These are phyloP conservation scores for Melanostoma mellinum DNA, from an alignment of 2,888 invertebrate genomes.

Conservation along the genomic window DNA sequence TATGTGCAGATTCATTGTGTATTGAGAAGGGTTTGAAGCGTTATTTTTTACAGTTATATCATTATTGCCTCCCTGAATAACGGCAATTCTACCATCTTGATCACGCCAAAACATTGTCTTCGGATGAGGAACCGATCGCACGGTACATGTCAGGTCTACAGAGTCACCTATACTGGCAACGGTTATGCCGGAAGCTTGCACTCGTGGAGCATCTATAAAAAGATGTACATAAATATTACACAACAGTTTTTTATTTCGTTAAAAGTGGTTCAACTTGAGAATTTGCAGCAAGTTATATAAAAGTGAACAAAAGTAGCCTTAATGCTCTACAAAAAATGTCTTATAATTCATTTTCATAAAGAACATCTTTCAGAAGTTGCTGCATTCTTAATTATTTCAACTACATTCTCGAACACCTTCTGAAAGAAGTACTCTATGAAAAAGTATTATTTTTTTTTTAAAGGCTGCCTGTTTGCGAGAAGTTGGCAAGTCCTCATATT, in stretches of 20 bases:
- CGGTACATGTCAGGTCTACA: constrained; percentile 89
- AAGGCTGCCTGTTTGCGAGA: too few species aligned
- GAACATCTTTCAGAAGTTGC: too few species aligned
- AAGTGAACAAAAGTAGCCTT: too few species aligned
- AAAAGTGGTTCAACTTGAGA: neutral
- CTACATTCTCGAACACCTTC: too few species aligned
- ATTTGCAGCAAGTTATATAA: too few species aligned
- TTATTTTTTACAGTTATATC: constrained; percentile 85
- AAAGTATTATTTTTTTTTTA: too few species aligned
- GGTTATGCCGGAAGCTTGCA: constrained; percentile 90
- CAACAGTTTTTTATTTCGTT: neutral
- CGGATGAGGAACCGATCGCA: constrained; percentile 90
- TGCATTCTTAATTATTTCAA: too few species aligned
- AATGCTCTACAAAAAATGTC: too few species aligned
- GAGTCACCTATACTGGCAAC: constrained; percentile 90
- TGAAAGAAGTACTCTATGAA: too few species aligned
- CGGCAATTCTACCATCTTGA: constrained; percentile 88
- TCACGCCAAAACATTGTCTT: constrained; percentile 92
- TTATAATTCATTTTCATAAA: too few species aligned
- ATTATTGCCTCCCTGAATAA: constrained; percentile 90
- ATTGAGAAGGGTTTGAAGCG: constrained; percentile 86
- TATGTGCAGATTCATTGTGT: constrained; percentile 89
- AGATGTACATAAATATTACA: constrained; percentile 24
- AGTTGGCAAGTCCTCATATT: too few species aligned
- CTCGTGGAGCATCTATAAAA: constrained; percentile 87